Conservation (phyloP, 2,888 invertebrate species). For the Lathronympha strigana region DNA sequence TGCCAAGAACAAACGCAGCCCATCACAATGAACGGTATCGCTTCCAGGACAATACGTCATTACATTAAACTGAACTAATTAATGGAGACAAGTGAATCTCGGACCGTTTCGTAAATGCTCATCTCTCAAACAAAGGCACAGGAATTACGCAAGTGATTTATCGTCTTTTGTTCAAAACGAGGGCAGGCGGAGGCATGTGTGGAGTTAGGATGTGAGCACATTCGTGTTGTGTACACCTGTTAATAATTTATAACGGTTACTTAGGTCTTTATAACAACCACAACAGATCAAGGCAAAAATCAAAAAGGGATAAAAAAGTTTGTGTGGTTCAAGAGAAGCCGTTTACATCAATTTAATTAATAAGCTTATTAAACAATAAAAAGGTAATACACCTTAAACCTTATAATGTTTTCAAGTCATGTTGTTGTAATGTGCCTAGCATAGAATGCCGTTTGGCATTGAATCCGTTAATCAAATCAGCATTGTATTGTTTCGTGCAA, state of each 20-base stretch:
- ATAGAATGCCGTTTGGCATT: no score
- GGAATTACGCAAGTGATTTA: constrained; percentile 38
- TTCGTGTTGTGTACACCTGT: neutral
- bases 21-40: neutral
- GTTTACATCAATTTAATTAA: no score
- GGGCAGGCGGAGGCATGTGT: constrained; percentile 22
- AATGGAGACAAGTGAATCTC: constrained; percentile 28
- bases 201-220: constrained; percentile 2
- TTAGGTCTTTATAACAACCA: no score
- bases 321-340: no score
- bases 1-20: neutral
- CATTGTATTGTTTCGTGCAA: no score
- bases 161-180: constrained; percentile 42
- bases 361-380: no score
- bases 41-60: constrained; percentile 15
- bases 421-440: no score
- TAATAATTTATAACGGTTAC: neutral
- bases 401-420: no score
- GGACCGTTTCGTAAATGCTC: constrained; percentile 37
- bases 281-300: no score
- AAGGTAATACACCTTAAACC: no score
- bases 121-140: constrained; percentile 30
- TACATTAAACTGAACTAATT: constrained; percentile 27
- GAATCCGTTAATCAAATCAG: no score
- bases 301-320: no score